Base-by-base conservation (phyloP, 2,888 invertebrate species). In the Timandra comae region DNA sequence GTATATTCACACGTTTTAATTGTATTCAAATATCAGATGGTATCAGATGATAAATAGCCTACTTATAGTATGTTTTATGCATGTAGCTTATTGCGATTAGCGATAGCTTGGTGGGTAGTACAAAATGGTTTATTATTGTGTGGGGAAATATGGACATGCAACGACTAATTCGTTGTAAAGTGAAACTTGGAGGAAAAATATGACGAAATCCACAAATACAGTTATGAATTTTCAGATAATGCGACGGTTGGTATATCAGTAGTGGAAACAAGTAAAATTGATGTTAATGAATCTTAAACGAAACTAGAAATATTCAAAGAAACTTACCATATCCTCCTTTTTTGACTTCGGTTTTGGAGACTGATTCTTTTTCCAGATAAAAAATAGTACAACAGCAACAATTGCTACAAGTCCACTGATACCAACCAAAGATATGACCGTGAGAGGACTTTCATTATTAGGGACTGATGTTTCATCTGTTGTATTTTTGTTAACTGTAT, bases 251-350 rank as follows among this genome's bases (percentile, higher is more conserved):
- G 7, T 25, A 3, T 24, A 16, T 27, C 21, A n/a, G n/a, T n/a
- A n/a, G n/a, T n/a, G n/a, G n/a, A n/a, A n/a, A n/a, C n/a, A n/a
- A n/a, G n/a, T n/a, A n/a, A n/a, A n/a, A n/a, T n/a, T 27, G 7
- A 27, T 3, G 8, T 27, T 27, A 3, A 27, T 13, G 11, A 25
- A 3, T 7, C 12, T n/a, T 29, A 21, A 22, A 12, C 12, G 5
- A 21, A 29, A 7, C 8, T 11, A 9, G 3, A n/a, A 22, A n/a
- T n/a, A n/a, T n/a, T n/a, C n/a, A 22, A 11, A 7, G 16, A 6
- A 27, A 46, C 81, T 71, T 57, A 93, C 93, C 90, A 93, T 91
- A 58, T 93, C 93, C 52, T 93, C 88, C 54, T 91, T 91, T n/a
- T 62, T 57, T n/a, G 88, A 77, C 58, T 90, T 89, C 25, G 87